Evolutionary conservation across 1,140 invertebrate species (phyloP), one percentile per base, ranked within the genome.

Genomic region (Panagrolaimus sp.): DNA sequence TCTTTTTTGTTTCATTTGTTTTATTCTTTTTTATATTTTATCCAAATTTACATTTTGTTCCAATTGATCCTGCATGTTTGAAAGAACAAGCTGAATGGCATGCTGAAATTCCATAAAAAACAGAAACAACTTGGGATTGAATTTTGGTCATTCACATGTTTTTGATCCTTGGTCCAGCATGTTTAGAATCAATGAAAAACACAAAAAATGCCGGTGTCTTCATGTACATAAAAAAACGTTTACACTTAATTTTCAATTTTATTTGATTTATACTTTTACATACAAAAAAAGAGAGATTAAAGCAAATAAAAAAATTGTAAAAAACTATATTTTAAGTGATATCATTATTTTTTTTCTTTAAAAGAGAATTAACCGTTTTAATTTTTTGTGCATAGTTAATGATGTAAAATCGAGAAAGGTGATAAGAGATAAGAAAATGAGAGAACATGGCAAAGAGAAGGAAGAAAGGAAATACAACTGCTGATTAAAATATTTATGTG

Each of bases 11-110:
- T 7, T 65, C 72, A 16, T 76, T 76, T 64, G 75, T 74, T 57
- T 64, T 75, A 5, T 76, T 76, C 42, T 76, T 75, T 53, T 76
- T 76, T 48, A 66, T 76, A 1, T 70, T 76, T 27, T 76, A 76
- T 38, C 74, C 74, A 25, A 76, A 76, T 63, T 57, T 76, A 20
- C 74, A 76, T 62, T 63, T 53, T 42, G 48, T 66, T 13, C 68
- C 67, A 44, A 51, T 73, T 1, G 48, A 69, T 66, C 51, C 65
- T 0, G 45, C 51, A 14, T 66, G 65, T 57, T 16, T 27, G 27
- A 47, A 57, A 38, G 45, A 47, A 11, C 11, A 57, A 4, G 65
- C 65, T 14, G 65, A 66, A 23, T 66, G 65, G 65, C 23, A 63
- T 66, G 65, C 65, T 8, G n/a, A 66, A 57, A 48, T 66, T 5